Percentiles rank a stretch among this genome's conserved stretches.
phyloP scores from a whole-genome alignment of 1,140 invertebrate species.

The Trichogramma pretiosum region DNA sequence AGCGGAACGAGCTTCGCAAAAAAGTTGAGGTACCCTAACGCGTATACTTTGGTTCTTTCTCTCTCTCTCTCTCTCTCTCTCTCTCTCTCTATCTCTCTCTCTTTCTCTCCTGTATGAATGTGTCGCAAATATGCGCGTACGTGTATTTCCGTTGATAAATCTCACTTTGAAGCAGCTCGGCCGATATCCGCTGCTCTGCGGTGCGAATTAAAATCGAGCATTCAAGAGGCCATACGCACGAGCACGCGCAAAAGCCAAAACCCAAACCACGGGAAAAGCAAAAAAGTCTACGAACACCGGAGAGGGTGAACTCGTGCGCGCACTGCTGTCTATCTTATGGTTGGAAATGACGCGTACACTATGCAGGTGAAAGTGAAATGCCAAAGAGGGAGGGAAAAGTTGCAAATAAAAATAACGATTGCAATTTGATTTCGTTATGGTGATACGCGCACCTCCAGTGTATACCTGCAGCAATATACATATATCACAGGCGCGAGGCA shows the following conservation, averaged over 20 bases:
- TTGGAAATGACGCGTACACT: slow-evolving; percentile 17
- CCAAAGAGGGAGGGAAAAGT: slow-evolving; percentile 15
- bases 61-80: slow-evolving; percentile 11
- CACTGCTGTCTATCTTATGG: too few species aligned
- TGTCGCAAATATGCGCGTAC: slow-evolving; percentile 17
- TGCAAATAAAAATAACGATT: slow-evolving; percentile 43
- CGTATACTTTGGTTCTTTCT: background rate
- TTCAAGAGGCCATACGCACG: background rate
- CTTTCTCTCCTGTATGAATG: too few species aligned
- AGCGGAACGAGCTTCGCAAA: slow-evolving; percentile 6
- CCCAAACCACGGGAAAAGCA: slow-evolving; percentile 15
- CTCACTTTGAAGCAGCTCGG: slow-evolving; percentile 1
- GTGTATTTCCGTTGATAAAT: slow-evolving; percentile 3
- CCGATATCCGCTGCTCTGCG: slow-evolving; percentile 24
- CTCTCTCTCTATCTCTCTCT: too few species aligned
- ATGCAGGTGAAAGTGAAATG: too few species aligned
- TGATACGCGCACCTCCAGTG: too few species aligned
- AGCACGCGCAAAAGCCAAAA: too few species aligned
- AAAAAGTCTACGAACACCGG: slow-evolving; percentile 1
- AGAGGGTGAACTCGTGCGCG: slow-evolving; percentile 13
- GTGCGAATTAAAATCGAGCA: slow-evolving; percentile 33
- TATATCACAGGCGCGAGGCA: slow-evolving; percentile 36
- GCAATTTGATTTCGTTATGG: slow-evolving; percentile 41
- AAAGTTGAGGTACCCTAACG: slow-evolving; percentile 5
- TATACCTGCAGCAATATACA: slow-evolving; percentile 36